phyloP scores from a whole-genome alignment of 2,797 vertebrate species.

The Karalla daura region DNA sequence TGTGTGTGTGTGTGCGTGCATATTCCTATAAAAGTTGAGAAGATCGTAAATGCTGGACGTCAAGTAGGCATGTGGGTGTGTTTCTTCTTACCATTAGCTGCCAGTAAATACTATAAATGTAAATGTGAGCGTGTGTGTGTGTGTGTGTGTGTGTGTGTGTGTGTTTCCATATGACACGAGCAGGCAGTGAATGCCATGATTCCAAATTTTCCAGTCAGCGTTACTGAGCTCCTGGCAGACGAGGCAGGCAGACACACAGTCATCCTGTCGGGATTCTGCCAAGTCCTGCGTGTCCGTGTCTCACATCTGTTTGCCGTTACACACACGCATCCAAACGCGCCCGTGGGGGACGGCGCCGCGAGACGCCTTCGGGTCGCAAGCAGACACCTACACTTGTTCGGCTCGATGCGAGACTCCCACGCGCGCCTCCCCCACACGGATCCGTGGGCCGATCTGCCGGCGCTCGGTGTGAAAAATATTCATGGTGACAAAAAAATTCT shows the following conservation, averaged over 20 bases:
- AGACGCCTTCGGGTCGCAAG: constrained; percentile 3
- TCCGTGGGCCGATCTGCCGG: constrained; percentile 7
- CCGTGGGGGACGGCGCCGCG: background rate
- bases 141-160: constrained; percentile 20
- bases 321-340: constrained; percentile 24
- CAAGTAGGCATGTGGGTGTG: constrained; percentile 27
- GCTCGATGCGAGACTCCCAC: constrained; percentile 7
- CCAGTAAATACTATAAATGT: constrained; percentile 58
- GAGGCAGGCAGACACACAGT: constrained; percentile 69
- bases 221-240: constrained; percentile 62
- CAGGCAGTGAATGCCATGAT: constrained; percentile 36
- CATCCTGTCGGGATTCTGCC: constrained; percentile 55
- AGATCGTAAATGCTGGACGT: constrained; percentile 47
- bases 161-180: constrained; percentile 58
- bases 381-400: constrained; percentile 22
- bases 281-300: constrained; percentile 45
- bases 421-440: background rate
- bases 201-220: constrained; percentile 65
- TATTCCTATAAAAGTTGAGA: constrained; percentile 60
- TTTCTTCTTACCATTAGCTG: constrained; percentile 40
- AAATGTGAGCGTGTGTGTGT: constrained; percentile 26
- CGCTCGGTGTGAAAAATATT: constrained; percentile 4
- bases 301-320: constrained; percentile 66
- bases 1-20: constrained; percentile 2
- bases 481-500: too few species aligned